These are phyloP conservation scores for Alosa alosa DNA, from an alignment of 2,113 vertebrate species.

Conservation along the genomic window DNA sequence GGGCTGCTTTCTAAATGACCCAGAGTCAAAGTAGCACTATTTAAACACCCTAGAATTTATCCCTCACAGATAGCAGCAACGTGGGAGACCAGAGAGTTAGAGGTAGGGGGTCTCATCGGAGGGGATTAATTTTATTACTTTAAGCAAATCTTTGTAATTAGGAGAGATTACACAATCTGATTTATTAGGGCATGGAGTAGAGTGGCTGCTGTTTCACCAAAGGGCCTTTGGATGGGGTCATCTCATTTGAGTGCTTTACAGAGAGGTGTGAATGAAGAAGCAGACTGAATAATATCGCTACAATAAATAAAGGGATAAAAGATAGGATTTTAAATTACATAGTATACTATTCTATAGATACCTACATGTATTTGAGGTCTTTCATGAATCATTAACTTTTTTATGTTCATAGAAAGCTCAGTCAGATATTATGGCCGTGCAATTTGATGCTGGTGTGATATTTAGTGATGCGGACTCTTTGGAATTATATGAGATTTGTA, in stretches of 20 bases:
- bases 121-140: slow-evolving; percentile 74
- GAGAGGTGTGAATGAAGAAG: neutral
- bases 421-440: too few relatives aligned
- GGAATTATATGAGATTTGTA: too few relatives aligned
- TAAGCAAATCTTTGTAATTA: slow-evolving; percentile 76
- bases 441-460: too few relatives aligned
- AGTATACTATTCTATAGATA: too few relatives aligned
- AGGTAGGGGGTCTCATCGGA: slow-evolving; percentile 66
- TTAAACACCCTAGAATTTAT: slow-evolving; percentile 65
- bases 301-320: neutral
- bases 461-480: too few relatives aligned
- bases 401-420: too few relatives aligned
- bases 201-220: slow-evolving; percentile 45
- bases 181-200: slow-evolving; percentile 61
- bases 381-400: neutral
- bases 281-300: neutral
- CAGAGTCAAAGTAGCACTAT: slow-evolving; percentile 53
- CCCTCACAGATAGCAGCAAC: slow-evolving; percentile 63
- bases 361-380: neutral
- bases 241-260: neutral
- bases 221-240: neutral
- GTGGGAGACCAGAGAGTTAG: slow-evolving; percentile 61
- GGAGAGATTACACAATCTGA: slow-evolving; percentile 71
- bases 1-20: slow-evolving; percentile 23
- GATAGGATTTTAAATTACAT: too few relatives aligned